Base-by-base conservation (phyloP, 2,888 invertebrate species). In the Adineta ricciae region DNA sequence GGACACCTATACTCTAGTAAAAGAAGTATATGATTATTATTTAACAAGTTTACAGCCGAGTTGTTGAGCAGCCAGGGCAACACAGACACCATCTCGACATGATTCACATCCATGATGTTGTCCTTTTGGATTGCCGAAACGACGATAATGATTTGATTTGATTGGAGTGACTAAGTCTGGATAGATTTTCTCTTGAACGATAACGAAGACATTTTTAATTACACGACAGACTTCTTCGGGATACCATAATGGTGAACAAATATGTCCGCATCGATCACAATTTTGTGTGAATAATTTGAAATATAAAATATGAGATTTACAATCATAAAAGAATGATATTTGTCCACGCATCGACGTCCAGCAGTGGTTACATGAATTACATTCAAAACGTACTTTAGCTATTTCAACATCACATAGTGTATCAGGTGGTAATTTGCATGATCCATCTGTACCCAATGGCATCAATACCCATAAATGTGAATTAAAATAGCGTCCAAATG, bases 31-130 rank as follows among this genome's bases (percentile, higher is more conserved):
- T 4, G 2, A 19, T 41, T 19, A n/a, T n/a, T 41, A 78, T 78
- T 78, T 78, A 78, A 78, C 41, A 41, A 78, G 78, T 78, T 78
- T 78, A 41, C 78, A 78, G 8, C 78, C 78, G 24, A 78, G 41
- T 41, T 78, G 41, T 41, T 41, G 78, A 24, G 78, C 78, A 41
- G 78, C 78, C n/a, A 78, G 41, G 19, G 78, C 78, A 14, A 78
- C 78, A 41, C 78, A 78, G n/a, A 78, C 78, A 36, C 78, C 78
- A 41, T 78, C 78, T 24, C 41, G 78, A 78, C 78, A 78, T 78
- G 78, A 78, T 41, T 78, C 41, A 41, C 78, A 78, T 41, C 78
- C 78, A 78, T 78, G 78, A 78, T 78, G 78, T 41, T 78, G 78
- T 41, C 78, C 78, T 78, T 78, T 78, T 41, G 78, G 78, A 38